phyloP scores from a whole-genome alignment of 2,113 vertebrate species.

The Sylvietta virens region DNA sequence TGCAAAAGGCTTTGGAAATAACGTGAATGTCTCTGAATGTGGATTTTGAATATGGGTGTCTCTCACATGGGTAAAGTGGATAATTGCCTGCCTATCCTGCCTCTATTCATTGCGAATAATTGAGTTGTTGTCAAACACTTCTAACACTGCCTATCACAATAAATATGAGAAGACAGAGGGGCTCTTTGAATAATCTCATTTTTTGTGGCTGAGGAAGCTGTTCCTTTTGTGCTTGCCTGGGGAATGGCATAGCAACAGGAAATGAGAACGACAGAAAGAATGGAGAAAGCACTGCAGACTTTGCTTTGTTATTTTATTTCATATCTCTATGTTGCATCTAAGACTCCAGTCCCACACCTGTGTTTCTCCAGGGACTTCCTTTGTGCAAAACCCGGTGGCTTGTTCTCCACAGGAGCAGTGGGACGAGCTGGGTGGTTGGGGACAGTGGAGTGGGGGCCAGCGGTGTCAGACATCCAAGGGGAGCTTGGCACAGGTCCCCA shows the following conservation, averaged over 20 bases:
- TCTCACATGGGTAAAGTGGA: conserved; percentile 53
- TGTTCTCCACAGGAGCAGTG: fast-evolving
- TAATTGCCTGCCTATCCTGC: conserved; percentile 61
- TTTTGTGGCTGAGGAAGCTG: conserved; percentile 35
- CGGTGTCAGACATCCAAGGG: neutral
- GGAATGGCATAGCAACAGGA: conserved; percentile 57
- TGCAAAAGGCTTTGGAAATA: conserved; percentile 56
- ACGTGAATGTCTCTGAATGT: conserved; percentile 29
- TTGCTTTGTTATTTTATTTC: neutral
- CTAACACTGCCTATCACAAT: conserved; percentile 52
- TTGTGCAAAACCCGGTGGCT: neutral
- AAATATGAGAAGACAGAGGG: conserved; percentile 34
- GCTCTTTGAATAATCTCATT: conserved; percentile 45
- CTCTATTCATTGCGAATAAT: conserved; percentile 49
- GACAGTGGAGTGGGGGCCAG: neutral
- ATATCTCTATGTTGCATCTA: fast-evolving
- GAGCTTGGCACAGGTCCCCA: neutral
- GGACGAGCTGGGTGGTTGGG: neutral
- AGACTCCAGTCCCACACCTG: neutral
- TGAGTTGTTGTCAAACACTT: conserved; percentile 69
- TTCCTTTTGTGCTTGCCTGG: conserved; percentile 34
- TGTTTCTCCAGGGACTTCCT: neutral
- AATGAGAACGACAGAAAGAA: conserved; percentile 1
- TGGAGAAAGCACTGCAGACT: neutral
- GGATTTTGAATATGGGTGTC: conserved; percentile 52